A percentile compares a stretch with the other conserved stretches of the same genome.
phyloP scores from a whole-genome alignment of 2,888 invertebrate genomes.

The Leptinotarsa tumamoca region DNA sequence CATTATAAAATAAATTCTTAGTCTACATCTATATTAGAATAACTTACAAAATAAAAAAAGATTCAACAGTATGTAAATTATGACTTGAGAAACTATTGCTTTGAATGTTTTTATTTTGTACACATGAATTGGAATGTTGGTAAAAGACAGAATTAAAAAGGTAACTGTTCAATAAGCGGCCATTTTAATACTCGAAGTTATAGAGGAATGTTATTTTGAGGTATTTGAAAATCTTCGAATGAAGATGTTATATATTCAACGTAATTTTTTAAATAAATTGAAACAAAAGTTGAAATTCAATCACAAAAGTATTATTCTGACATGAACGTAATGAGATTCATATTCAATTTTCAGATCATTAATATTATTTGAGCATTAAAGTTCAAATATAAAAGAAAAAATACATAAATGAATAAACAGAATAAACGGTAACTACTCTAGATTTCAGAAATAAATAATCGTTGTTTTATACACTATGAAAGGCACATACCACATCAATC shows the following conservation, averaged over 20 bases:
- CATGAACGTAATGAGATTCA: conserved; percentile 20
- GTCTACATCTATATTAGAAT: conserved; percentile 10
- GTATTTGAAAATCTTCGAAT: conserved; percentile 46
- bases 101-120: conserved; percentile 47
- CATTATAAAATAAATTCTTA: conserved; percentile 2
- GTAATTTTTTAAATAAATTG: conserved; percentile 7
- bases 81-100: conserved; percentile 46
- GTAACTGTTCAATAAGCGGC: conserved; percentile 42
- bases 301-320: conserved; percentile 30
- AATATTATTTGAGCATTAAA: conserved; percentile 51
- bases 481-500: conserved; percentile 59
- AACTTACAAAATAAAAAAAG: conserved; percentile 23
- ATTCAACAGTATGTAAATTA: conserved; percentile 39
- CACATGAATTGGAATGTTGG: conserved; percentile 48
- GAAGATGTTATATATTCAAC: conserved; percentile 47
- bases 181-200: conserved; percentile 35
- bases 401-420: conserved; percentile 28
- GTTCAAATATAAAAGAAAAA: conserved; percentile 25
- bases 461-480: conserved; percentile 60
- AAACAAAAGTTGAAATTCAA: conserved; percentile 7
- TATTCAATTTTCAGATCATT: conserved; percentile 29
- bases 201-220: conserved; percentile 53
- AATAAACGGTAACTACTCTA: conserved; percentile 45
- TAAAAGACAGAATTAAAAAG: conserved; percentile 41
- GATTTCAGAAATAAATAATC: conserved; percentile 46